Evolutionary conservation across 2,797 vertebrate genomes (phyloP).

Genomic region (Phoxinus dragarum): DNA sequence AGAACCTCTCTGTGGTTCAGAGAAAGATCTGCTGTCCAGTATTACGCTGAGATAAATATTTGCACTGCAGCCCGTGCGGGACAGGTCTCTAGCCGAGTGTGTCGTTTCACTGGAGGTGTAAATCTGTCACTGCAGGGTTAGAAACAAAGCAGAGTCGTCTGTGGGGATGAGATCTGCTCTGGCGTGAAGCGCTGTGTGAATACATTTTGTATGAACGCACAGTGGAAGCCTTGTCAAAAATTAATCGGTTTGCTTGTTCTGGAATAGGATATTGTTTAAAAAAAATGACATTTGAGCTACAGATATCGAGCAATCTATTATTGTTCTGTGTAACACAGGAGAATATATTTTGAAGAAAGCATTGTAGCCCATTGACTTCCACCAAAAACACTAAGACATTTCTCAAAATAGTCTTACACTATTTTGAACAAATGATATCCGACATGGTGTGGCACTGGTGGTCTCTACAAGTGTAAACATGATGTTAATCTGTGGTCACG

Average conservation of each 20-base stretch:
- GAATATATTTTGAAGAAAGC: neutral
- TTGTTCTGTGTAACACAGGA: neutral
- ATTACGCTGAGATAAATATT: slow-evolving; percentile 13
- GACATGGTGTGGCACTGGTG: neutral
- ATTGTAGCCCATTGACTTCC: neutral
- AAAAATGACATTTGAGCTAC: neutral
- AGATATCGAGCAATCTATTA: neutral
- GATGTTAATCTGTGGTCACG: neutral
- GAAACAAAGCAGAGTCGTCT: slow-evolving; percentile 8
- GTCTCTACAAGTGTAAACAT: neutral
- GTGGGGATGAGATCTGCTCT: neutral
- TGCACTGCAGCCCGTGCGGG: neutral
- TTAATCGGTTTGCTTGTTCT: neutral
- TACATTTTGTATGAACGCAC: neutral
- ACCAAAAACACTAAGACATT: neutral
- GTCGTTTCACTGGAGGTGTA: slow-evolving; percentile 6
- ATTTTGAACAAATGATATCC: neutral
- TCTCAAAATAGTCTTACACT: neutral
- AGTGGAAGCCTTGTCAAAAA: neutral
- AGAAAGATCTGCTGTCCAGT: neutral
- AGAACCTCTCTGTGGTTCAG: neutral
- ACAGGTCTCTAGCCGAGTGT: neutral
- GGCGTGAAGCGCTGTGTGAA: neutral
- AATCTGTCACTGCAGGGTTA: neutral
- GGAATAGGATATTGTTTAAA: neutral